Percentiles rank a stretch among this genome's conserved stretches.
phyloP scores from a whole-genome alignment of 2,113 vertebrate species.

The Gorsachius goisagi region DNA sequence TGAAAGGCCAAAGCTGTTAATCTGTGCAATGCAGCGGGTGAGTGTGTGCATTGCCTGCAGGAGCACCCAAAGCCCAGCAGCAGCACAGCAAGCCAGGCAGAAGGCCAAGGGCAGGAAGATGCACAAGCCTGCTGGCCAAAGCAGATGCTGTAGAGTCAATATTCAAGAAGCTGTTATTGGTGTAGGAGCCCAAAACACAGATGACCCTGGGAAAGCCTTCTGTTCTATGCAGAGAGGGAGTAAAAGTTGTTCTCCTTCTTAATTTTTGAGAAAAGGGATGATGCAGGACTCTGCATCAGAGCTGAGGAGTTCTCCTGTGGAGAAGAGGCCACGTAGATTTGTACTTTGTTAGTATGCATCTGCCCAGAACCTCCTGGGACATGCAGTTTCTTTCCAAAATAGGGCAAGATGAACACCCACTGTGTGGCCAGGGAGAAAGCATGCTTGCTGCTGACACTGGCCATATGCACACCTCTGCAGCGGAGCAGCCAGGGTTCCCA shows the following conservation, averaged over 20 bases:
- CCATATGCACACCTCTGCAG: accelerated
- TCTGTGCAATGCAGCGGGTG: neutral
- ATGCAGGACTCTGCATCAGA: neutral
- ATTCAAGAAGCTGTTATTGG: neutral
- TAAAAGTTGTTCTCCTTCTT: neutral
- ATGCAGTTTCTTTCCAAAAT: neutral
- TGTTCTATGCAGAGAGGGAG: neutral
- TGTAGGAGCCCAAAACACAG: neutral
- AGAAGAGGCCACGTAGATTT: neutral
- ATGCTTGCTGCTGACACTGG: neutral
- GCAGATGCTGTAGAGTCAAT: neutral
- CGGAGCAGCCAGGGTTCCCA: neutral
- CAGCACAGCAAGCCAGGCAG: neutral
- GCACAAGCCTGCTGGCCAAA: neutral
- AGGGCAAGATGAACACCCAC: neutral
- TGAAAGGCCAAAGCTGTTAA: neutral
- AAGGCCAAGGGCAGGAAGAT: neutral
- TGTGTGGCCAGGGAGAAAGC: accelerated
- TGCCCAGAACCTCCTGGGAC: neutral
- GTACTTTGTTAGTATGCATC: neutral
- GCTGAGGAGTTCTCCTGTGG: neutral
- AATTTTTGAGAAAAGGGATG: neutral
- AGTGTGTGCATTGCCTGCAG: accelerated
- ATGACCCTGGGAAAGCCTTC: neutral
- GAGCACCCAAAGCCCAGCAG: neutral